A percentile compares a stretch with the other conserved stretches of the same genome.
Conservation (phyloP, 1,140 invertebrate species). For the Hyles euphorbiae region DNA sequence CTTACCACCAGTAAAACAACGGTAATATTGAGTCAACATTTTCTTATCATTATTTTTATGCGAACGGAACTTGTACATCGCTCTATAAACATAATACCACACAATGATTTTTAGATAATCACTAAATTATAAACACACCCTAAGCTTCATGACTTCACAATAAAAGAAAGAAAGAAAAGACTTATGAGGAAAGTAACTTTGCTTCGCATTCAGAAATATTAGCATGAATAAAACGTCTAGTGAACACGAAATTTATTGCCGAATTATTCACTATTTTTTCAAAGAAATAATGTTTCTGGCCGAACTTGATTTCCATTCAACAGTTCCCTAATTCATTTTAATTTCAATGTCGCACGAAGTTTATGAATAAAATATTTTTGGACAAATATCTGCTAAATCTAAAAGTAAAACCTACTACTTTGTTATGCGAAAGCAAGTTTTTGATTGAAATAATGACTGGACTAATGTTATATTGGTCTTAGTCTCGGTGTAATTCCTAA, state of each 20-base stretch:
- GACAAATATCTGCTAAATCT: slow-evolving; percentile 21
- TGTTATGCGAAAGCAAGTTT: too few species aligned
- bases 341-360: slow-evolving; percentile 19
- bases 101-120: too few species aligned
- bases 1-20: too few species aligned
- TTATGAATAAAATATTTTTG: slow-evolving; percentile 26
- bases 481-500: too few species aligned
- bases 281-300: slow-evolving; percentile 8
- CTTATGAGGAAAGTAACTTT: slow-evolving; percentile 8
- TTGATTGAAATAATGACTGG: too few species aligned
- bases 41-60: too few species aligned
- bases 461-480: too few species aligned
- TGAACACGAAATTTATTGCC: slow-evolving; percentile 13
- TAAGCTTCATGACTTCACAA: not conserved
- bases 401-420: slow-evolving; percentile 8
- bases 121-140: too few species aligned
- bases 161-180: not conserved
- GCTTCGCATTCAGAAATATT: slow-evolving; percentile 8
- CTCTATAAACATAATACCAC: too few species aligned
- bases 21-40: too few species aligned
- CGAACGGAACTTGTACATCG: too few species aligned
- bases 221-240: slow-evolving; percentile 13
- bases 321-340: slow-evolving; percentile 20
- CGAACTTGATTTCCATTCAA: slow-evolving; percentile 19
- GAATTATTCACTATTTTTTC: slow-evolving; percentile 17